These are phyloP conservation scores for Orius laevigatus DNA, from an alignment of 1,140 invertebrate genomes.

Conservation along the genomic window DNA sequence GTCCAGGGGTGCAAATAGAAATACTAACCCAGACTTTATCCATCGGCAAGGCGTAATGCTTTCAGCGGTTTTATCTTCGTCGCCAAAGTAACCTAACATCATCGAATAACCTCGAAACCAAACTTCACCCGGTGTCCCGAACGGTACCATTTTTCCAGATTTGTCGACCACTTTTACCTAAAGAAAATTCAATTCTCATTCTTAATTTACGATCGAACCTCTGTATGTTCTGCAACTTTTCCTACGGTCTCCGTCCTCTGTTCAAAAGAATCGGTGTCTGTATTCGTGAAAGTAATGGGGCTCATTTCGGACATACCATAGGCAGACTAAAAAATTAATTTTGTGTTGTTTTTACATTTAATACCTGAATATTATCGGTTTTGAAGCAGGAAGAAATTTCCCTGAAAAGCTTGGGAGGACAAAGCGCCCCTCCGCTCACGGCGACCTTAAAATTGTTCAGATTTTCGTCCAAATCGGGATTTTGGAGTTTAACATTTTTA, in stretches of 20 bases:
- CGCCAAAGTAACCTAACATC: conserved; percentile 79
- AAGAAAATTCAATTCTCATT: no score
- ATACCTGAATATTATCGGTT: conserved; percentile 18
- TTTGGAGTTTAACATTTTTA: conserved; percentile 4
- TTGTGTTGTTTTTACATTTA: no score
- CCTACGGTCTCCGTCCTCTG: conserved; percentile 62
- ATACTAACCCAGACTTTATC: conserved; percentile 89
- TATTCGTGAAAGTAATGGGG: conserved; percentile 46
- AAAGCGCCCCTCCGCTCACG: conserved; percentile 57
- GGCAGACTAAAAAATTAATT: conserved; percentile 39
- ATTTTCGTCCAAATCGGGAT: neutral
- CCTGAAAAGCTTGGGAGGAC: conserved; percentile 50
- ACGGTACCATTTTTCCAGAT: conserved; percentile 49
- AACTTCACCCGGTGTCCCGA: conserved; percentile 65
- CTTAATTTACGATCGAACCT: conserved; percentile 41
- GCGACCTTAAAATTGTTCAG: conserved; percentile 33
- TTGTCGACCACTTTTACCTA: conserved; percentile 56
- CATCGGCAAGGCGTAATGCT: conserved; percentile 55
- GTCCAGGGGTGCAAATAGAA: no score
- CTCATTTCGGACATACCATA: conserved; percentile 84
- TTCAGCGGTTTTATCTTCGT: conserved; percentile 65
- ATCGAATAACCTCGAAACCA: conserved; percentile 60
- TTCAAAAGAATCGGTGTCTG: conserved; percentile 44
- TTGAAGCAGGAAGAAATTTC: conserved; percentile 34
- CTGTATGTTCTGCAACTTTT: conserved; percentile 55